These are phyloP conservation scores for Nephrotoma appendiculata DNA, from an alignment of 2,888 invertebrate species.

Conservation along the genomic window DNA sequence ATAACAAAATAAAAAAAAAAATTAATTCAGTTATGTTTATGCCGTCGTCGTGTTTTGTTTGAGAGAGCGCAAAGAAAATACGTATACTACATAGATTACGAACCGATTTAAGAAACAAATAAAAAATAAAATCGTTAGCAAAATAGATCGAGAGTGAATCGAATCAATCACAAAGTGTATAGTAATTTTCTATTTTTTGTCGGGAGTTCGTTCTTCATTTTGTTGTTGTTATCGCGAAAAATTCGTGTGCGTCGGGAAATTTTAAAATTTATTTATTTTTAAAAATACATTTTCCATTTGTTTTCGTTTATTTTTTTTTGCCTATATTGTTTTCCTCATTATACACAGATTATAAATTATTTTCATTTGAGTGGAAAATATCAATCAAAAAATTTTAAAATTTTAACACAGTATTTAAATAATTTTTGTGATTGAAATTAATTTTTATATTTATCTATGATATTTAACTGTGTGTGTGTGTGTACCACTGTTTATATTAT, in stretches of 20 bases:
- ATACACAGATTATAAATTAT: neutral
- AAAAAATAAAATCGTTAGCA: neutral
- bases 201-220: neutral
- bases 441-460: neutral
- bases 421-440: neutral
- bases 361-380: neutral
- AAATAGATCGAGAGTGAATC: neutral
- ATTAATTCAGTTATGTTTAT: constrained; percentile 4
- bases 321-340: neutral
- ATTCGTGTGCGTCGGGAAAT: neutral
- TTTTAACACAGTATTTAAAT: neutral
- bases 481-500: neutral
- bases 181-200: neutral
- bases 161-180: neutral
- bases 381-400: neutral
- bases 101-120: neutral
- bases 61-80: neutral
- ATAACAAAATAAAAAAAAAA: neutral
- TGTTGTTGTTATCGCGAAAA: neutral
- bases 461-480: neutral
- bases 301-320: neutral
- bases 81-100: neutral
- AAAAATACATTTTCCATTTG: neutral
- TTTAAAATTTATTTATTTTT: neutral
- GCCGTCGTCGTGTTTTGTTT: constrained; percentile 2